These are phyloP conservation scores for Amphiprion ocellaris DNA, from an alignment of 2,113 vertebrate genomes.

Conservation along the genomic window DNA sequence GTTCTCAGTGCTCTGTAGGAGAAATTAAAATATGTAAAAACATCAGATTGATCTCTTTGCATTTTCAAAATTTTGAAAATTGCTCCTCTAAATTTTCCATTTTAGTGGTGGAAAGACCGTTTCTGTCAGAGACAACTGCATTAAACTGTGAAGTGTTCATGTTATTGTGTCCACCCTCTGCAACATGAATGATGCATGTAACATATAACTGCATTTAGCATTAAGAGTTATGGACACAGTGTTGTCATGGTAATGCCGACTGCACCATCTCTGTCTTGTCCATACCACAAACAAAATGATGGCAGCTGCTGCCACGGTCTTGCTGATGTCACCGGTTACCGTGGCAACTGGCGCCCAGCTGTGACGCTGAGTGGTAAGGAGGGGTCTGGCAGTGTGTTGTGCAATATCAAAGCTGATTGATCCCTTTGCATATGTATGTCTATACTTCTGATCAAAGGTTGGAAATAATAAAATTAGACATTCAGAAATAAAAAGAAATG, in stretches of 20 bases:
- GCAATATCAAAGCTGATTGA: not conserved
- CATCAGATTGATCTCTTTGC: too few species aligned
- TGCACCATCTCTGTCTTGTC: constrained; percentile 45
- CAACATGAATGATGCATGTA: not conserved
- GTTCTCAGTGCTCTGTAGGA: too few species aligned
- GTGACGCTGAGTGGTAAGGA: constrained; percentile 67
- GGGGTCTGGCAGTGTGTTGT: not conserved
- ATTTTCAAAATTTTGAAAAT: too few species aligned
- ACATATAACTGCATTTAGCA: not conserved
- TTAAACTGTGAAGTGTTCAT: too few species aligned
- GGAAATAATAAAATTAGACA: too few species aligned
- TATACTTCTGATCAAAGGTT: not conserved
- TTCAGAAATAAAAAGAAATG: too few species aligned
- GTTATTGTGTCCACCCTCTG: not conserved
- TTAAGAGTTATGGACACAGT: constrained; percentile 19
- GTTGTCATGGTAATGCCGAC: constrained; percentile 73
- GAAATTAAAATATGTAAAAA: too few species aligned
- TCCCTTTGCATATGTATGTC: not conserved
- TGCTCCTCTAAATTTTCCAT: too few species aligned
- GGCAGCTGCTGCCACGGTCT: constrained; percentile 72
- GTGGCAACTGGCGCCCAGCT: constrained; percentile 77
- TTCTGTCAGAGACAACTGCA: too few species aligned
- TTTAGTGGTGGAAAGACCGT: too few species aligned
- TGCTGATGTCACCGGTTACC: constrained; percentile 86
- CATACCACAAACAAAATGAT: constrained; percentile 76